Base-by-base conservation (phyloP, 2,888 invertebrate species). In the Macrosiphum euphorbiae region DNA sequence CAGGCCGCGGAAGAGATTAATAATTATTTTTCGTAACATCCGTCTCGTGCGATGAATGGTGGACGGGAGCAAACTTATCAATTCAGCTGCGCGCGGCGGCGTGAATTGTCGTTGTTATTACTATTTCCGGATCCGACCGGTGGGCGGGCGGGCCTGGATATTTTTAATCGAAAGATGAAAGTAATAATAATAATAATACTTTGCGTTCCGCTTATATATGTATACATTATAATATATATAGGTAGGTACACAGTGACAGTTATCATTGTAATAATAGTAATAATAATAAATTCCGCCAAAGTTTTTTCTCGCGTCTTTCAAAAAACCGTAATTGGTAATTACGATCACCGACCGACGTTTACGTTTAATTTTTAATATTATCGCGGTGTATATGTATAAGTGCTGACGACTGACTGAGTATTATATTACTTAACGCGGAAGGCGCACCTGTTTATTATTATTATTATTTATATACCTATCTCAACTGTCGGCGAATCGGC, bases 1-100 rank as follows among this genome's bases (percentile, higher is more conserved):
- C 28, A 41, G 58, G 58, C 41, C 16, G 44, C 16, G 58, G 58
- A 58, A 58, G 44, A 89, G 88, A 89, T 89, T 89, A 89, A 58
- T 89, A 89, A 89, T 89, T 89, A 89, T 89, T 89, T 89, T 89
- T 89, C 58, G 88, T 44, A 44, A 89, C 26, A 89, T 88, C 52
- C 88, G 67, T 67, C 55, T 41, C 55, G 41, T 7, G 35, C 26
- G 87, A 89, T 5, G 88, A 89, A 78, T 20, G 78, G 78, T 20
- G 20, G 78, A 2, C 35, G 78, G 78, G 20, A 35, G 88, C 28
- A 89, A 89, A 89, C 88, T 89, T 89, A 89, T 89, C 58, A 89
- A 89, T 44, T 58, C 58, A 8, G 5, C 20, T 35, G 35, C 78
- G 78, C 78, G 35, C 35, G 78, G 78, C 8, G 78, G 78, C 78